phyloP scores from a whole-genome alignment of 2,888 invertebrate species.

The Rotaria magnacalcarata region DNA sequence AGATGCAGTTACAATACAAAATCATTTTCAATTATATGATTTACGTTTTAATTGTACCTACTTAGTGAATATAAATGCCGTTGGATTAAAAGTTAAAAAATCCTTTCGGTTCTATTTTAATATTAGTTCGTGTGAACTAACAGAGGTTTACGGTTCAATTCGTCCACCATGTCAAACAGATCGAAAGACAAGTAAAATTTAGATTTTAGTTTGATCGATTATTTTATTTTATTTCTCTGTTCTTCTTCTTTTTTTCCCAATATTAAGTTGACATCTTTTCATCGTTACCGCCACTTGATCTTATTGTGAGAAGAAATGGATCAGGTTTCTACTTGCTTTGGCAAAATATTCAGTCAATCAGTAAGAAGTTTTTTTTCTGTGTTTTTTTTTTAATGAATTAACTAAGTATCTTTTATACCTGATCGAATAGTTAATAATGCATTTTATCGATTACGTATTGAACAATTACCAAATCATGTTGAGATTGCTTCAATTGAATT shows the following conservation, averaged over 20 bases:
- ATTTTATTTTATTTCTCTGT: neutral
- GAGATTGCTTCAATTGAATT: neutral
- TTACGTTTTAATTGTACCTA: slow-evolving; percentile 53
- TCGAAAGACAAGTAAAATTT: neutral
- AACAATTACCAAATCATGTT: neutral
- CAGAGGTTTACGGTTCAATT: neutral
- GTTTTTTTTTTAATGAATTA: neutral
- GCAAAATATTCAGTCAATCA: neutral
- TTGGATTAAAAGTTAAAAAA: slow-evolving; percentile 46
- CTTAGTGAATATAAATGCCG: slow-evolving; percentile 50
- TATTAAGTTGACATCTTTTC: neutral
- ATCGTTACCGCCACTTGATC: neutral
- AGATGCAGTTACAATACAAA: slow-evolving; percentile 40
- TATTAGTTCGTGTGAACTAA: neutral
- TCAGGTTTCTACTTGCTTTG: neutral
- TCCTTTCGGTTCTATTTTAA: neutral
- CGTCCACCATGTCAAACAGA: neutral
- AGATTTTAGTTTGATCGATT: neutral
- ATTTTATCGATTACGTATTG: neutral
- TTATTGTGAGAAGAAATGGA: slow-evolving; percentile 5
- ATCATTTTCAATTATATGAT: slow-evolving; percentile 51
- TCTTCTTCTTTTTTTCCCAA: too few species aligned
- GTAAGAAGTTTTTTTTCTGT: neutral
- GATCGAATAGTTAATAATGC: neutral
- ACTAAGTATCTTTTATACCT: neutral